Percentiles rank a stretch among this genome's conserved stretches.
Conservation (phyloP, 1,140 invertebrate genomes). For the Bombyx mori region ASM3026992v2 NC_085118.1:9662001-9662500, state of each 20-base stretch:
- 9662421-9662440: constrained; percentile 46
- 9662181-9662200: too few species aligned
- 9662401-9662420: constrained; percentile 38
- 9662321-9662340: constrained; percentile 55
- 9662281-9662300: constrained; percentile 49
- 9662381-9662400: constrained; percentile 39
- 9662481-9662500: not conserved
- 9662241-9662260: constrained; percentile 37
- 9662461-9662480: constrained; percentile 21
- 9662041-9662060: constrained; percentile 16
- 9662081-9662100: too few species aligned
- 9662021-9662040: constrained; percentile 11
- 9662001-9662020: constrained; percentile 11
- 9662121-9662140: too few species aligned
- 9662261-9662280: constrained; percentile 57
- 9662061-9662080: constrained; percentile 2
- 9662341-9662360: constrained; percentile 59
- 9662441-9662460: constrained; percentile 41
- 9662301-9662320: constrained; percentile 35
- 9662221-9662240: too few species aligned
- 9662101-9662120: too few species aligned
- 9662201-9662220: too few species aligned
- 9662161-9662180: too few species aligned
- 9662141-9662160: too few species aligned
- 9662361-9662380: constrained; percentile 43